Percentiles rank a stretch among this genome's conserved stretches.
These are phyloP conservation scores for Rhincodon typus DNA, from an alignment of 2,797 vertebrate species.

Conservation along the genomic window DNA sequence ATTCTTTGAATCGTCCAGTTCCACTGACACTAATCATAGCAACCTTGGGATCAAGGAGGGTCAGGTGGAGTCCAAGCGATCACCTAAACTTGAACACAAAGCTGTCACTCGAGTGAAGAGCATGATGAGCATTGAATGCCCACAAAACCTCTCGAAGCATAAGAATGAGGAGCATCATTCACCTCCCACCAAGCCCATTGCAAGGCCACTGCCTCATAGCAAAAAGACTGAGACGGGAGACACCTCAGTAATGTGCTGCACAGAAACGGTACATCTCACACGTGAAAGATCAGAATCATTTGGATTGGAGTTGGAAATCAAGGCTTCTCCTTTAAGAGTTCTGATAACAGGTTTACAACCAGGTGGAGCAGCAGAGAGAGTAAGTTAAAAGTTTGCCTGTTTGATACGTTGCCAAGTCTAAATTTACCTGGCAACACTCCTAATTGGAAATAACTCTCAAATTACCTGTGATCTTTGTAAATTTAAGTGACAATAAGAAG, in stretches of 20 bases:
- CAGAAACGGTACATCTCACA: constrained; percentile 58
- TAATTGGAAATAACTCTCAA: background rate
- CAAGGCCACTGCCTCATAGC: constrained; percentile 50
- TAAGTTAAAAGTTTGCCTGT: constrained; percentile 46
- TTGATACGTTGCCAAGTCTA: too few relatives aligned
- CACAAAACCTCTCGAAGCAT: constrained; percentile 51
- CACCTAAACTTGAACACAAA: constrained; percentile 77
- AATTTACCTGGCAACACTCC: too few relatives aligned
- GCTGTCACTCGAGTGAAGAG: constrained; percentile 67
- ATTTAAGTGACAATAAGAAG: background rate
- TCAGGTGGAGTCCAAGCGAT: constrained; percentile 65
- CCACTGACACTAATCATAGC: constrained; percentile 46
- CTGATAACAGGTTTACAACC: constrained; percentile 62
- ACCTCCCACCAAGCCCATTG: constrained; percentile 44
- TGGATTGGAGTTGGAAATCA: constrained; percentile 70
- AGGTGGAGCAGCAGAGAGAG: constrained; percentile 67
- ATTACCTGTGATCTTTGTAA: background rate
- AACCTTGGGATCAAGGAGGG: constrained; percentile 57
- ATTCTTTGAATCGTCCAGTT: constrained; percentile 50
- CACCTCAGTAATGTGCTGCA: constrained; percentile 45
- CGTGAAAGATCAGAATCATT: constrained; percentile 63
- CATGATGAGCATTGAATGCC: constrained; percentile 63
- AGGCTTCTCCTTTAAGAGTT: constrained; percentile 63
- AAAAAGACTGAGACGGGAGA: constrained; percentile 56
- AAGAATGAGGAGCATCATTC: constrained; percentile 53